A percentile compares a stretch with the other conserved stretches of the same genome.
These are phyloP conservation scores for Bombycilla garrulus DNA, from an alignment of 2,113 vertebrate genomes.

Conservation along the genomic window DNA sequence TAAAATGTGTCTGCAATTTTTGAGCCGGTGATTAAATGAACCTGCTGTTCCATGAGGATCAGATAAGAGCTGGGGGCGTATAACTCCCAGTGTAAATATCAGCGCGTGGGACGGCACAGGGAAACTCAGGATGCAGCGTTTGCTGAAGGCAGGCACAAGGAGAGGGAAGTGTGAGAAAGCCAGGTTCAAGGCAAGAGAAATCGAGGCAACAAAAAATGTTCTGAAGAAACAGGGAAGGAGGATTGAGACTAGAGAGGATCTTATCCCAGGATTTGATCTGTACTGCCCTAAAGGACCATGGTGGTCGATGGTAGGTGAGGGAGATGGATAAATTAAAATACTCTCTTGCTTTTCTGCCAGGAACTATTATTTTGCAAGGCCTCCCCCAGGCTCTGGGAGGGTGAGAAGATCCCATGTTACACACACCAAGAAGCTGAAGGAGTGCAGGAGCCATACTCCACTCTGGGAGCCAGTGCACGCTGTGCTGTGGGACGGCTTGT, in stretches of 20 bases:
- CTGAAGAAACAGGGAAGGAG: neutral
- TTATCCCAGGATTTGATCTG: neutral
- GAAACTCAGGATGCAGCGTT: neutral
- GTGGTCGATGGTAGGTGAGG: neutral
- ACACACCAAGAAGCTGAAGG: neutral
- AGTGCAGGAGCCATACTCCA: neutral
- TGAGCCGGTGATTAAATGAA: conserved; percentile 47
- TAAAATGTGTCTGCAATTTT: conserved; percentile 34
- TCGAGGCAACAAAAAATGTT: neutral
- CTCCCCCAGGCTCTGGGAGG: neutral
- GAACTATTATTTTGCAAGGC: neutral
- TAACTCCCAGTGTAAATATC: conserved; percentile 36
- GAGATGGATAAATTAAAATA: neutral
- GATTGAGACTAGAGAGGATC: neutral
- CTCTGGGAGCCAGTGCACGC: neutral
- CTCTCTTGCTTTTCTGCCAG: neutral
- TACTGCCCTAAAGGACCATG: neutral
- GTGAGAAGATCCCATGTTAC: neutral
- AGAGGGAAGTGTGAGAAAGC: neutral
- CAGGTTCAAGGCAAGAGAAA: neutral
- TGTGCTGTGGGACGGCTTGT: neutral
- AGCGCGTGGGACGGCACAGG: neutral
- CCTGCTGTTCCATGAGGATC: conserved; percentile 37
- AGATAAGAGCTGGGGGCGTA: conserved; percentile 15
- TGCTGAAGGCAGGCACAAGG: neutral